These are phyloP conservation scores for Chrysotoxum bicinctum DNA, from an alignment of 2,888 invertebrate species.

Conservation along the genomic window DNA sequence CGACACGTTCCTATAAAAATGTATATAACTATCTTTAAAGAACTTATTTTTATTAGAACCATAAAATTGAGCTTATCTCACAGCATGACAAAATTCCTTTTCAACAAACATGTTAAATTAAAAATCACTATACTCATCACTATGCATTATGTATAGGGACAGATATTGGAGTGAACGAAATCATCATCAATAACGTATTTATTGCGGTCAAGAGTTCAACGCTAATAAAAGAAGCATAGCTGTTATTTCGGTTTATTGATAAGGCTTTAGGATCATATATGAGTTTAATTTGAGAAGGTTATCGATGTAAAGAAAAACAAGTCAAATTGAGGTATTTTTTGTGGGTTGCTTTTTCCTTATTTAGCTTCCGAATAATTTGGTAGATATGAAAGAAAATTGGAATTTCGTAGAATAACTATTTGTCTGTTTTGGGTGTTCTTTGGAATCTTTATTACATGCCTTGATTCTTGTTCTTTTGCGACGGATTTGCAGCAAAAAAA, in stretches of 20 bases:
- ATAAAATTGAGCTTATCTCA: not conserved
- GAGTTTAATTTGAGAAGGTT: not conserved
- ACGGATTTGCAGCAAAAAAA: too few species aligned
- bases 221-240: not conserved
- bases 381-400: not conserved
- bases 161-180: not conserved
- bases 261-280: not conserved
- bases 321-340: not conserved
- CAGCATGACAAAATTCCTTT: not conserved
- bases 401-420: not conserved
- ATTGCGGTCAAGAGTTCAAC: not conserved
- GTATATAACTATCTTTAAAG: too few species aligned
- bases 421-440: too few species aligned
- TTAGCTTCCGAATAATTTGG: not conserved
- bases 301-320: not conserved
- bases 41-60: not conserved
- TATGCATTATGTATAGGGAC: too few species aligned
- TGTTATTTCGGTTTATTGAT: not conserved
- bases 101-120: not conserved
- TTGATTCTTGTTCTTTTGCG: too few species aligned
- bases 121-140: not conserved
- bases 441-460: too few species aligned
- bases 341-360: not conserved
- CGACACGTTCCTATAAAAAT: too few species aligned
- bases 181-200: not conserved